phyloP scores from a whole-genome alignment of 2,113 vertebrate species.

The Muscicapa adusta region DNA sequence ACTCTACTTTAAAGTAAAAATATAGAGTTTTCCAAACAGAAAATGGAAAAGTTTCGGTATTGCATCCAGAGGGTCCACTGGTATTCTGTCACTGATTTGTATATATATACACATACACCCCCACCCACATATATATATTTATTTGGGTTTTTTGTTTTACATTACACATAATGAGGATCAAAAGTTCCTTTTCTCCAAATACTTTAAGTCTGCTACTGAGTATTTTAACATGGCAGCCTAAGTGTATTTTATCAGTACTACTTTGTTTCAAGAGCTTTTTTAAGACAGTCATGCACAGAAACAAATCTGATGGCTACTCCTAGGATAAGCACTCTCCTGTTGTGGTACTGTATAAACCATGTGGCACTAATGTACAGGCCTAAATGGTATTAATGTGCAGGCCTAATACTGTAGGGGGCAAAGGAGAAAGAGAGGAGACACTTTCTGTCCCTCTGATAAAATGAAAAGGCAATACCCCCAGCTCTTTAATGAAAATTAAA shows the following conservation, averaged over 20 bases:
- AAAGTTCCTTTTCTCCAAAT: background rate
- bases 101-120: accelerated
- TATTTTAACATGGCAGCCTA: background rate
- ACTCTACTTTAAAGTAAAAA: background rate
- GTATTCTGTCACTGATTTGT: background rate
- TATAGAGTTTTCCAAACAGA: background rate
- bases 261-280: background rate
- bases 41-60: background rate
- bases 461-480: background rate
- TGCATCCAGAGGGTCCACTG: background rate
- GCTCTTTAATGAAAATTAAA: background rate
- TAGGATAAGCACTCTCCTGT: background rate
- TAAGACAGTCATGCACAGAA: background rate
- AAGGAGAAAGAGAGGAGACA: background rate
- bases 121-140: no score
- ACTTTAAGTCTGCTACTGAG: background rate
- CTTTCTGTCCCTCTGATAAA: background rate
- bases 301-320: background rate
- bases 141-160: background rate
- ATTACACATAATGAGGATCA: background rate
- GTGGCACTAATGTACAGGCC: background rate
- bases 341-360: background rate
- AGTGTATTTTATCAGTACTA: background rate
- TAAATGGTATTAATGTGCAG: background rate
- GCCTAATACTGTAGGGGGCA: accelerated